Base-by-base conservation (phyloP, 2,113 vertebrate species). In the Lasiurus borealis region DNA sequence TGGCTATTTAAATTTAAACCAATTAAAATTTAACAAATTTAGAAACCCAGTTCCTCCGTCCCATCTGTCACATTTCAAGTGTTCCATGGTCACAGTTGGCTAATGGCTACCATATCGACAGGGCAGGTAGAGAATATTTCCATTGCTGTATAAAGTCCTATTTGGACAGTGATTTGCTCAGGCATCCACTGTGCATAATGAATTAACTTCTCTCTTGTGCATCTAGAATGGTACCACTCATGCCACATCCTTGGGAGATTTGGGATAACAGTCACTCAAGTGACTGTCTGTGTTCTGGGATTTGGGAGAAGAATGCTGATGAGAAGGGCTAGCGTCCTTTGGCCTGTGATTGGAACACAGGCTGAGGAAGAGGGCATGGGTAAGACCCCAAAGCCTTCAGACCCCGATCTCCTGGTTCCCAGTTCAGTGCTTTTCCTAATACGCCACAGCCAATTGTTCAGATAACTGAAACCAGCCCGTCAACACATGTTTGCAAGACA, bases 401-500 rank as follows among this genome's bases (percentile, higher is more conserved):
- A 85, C 23, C 13, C 77, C 54, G 36, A 50, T 31, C 36, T 88
- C 48, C n/a, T 34, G 34, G 34, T 77, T 88, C n/a, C 18, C 52
- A 64, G 85, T 75, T 50, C 44, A 73, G 25, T 48, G 7, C 25
- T 90, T 54, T 90, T 87, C 78, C 34, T n/a, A 80, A 77, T 59
- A 29, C 0, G 14, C 31, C 87, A 85, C 40, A 13, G 29, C 16
- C 64, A 82, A 80, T 68, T 89, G 88, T 91, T 93, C 88, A 62
- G 73, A 77, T 66, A 97, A 94, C 85, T 69, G 57, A 94, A 97
- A 96, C 78, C 94, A 96, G 23, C 83, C 80, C 92, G 85, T 95
- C 90, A 93, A 97, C 96, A 97, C 78, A 90, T 92, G 94, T 93
- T 94, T 97, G 93, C 88, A 96, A 92, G 95, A 46, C 78, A 94